Percentiles rank a stretch among this genome's conserved stretches.
Conservation (phyloP, 2,113 vertebrate genomes). For the Ploceus nigricollis region DNA sequence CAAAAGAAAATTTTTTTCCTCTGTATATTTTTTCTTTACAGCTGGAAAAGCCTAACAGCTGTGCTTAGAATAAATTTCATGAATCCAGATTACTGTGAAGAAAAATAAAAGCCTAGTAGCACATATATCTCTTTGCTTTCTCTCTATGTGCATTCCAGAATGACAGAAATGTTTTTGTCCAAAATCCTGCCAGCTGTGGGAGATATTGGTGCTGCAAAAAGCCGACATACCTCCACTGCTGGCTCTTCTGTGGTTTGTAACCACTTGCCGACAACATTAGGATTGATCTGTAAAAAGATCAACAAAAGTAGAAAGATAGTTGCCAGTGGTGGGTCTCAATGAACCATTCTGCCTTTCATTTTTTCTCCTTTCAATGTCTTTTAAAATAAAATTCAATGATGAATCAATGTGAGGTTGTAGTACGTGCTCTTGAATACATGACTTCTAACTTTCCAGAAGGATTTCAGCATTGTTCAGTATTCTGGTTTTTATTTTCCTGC, state of each 20-base stretch:
- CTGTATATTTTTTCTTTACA: background rate
- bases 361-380: background rate
- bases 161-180: background rate
- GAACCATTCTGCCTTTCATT: background rate
- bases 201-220: background rate
- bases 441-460: background rate
- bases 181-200: background rate
- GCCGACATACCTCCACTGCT: background rate
- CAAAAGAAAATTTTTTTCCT: background rate
- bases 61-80: background rate
- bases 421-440: background rate
- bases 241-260: background rate
- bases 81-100: background rate
- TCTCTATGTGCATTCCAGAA: background rate
- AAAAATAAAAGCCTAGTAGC: background rate
- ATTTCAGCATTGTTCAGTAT: background rate
- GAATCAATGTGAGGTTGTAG: background rate
- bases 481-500: background rate
- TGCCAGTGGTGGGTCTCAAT: background rate
- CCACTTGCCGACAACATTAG: background rate
- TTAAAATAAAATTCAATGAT: background rate
- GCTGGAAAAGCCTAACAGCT: background rate
- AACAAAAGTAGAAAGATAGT: background rate
- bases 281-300: background rate
- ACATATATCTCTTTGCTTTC: background rate